Evolutionary conservation across 92 coral and sea anemone genomes (phyloP), one percentile per base, ranked within the genome.

Genomic region (Montipora capitata): DNA sequence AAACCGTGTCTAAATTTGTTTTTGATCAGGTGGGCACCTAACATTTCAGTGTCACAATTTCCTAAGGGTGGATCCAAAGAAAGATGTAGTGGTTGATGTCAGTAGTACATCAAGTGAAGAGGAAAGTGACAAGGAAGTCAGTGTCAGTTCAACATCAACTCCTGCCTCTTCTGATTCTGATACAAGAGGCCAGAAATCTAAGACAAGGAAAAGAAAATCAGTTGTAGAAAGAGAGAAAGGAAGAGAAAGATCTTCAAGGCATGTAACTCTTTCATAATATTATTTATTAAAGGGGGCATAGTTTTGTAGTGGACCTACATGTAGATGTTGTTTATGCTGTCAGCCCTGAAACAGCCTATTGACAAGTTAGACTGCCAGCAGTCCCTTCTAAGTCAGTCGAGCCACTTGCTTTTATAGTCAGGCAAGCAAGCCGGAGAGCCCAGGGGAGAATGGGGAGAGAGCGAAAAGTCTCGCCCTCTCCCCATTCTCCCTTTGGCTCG

Each of bases 41-140:
- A 97, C 99, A 16, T 97, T 92, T 76, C 99, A 97, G 82, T 97
- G 99, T 74, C 98, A 97, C 40, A 97, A 97, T 85, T 92, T 97
- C 74, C 85, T 97, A 2, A 94, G 93, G 57, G 96, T 95, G 61
- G 99, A 97, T 72, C 96, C 99, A 0, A 90, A 98, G 88, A 96
- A 98, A 79, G 99, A 98, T 88, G 99, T 98, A 3, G 97, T 98
- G 68, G 99, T 98, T 65, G 99, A 98, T 81, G 98, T 98, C 4
- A 98, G 99, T 74, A 98, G 99, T 75, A 98, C 99, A 1, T 98
- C 99, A 18, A 98, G 99, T 93, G 99, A 96, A 72, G 98, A 94
- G 73, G 96, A 92, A 12, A 87, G 90, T 71, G 94, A 92, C 15
- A 79, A 85, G 39, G 83, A 66, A 38, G 70, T 95, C 40, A 88